Evolutionary conservation across 2,113 vertebrate genomes (phyloP).

Genomic region (Ibidorhyncha struthersii): DNA sequence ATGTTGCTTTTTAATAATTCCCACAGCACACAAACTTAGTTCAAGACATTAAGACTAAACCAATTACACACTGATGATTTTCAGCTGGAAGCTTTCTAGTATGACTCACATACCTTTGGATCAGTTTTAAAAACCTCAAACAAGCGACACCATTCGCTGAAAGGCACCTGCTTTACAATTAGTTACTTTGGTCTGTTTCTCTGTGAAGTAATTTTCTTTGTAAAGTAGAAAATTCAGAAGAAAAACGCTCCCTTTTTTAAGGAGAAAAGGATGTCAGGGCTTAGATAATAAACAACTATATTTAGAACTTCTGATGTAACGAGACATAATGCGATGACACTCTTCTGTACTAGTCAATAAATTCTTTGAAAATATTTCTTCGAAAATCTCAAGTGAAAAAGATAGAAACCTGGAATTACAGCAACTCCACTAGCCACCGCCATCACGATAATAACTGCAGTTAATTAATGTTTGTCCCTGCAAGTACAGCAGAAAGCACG

Average conservation of each 20-base stretch:
- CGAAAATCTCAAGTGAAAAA: not conserved
- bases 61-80: slow-evolving; percentile 18
- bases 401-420: not conserved
- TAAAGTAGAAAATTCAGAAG: not conserved
- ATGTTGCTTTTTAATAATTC: slow-evolving; percentile 31
- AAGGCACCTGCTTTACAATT: not conserved
- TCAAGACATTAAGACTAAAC: not conserved
- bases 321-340: not conserved
- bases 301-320: not conserved
- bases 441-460: not conserved
- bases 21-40: not conserved
- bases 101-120: not conserved
- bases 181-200: not conserved
- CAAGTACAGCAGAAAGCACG: not conserved
- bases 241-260: not conserved
- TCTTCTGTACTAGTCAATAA: fast-evolving
- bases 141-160: not conserved
- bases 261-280: not conserved
- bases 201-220: not conserved
- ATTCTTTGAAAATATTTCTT: not conserved
- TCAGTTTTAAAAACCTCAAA: not conserved
- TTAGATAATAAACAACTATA: not conserved
- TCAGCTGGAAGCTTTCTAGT: not conserved
- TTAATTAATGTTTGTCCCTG: not conserved
- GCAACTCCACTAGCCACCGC: not conserved